phyloP scores from a whole-genome alignment of 2,113 vertebrate species.

The Aythya baeri region DNA sequence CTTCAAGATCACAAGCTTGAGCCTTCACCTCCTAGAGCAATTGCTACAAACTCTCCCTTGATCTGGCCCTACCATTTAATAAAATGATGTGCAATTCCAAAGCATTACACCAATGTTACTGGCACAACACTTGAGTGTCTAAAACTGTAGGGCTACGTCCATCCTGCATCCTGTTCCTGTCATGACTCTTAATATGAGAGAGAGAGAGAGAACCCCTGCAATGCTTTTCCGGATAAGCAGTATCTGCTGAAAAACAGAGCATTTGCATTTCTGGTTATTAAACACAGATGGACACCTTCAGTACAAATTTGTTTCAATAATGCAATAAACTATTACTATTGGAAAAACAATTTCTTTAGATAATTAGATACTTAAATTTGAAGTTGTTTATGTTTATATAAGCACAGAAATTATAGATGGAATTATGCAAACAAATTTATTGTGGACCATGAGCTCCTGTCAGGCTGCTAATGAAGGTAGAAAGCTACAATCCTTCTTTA shows the following conservation, averaged over 20 bases:
- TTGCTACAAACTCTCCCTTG: not conserved
- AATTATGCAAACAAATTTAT: constrained; percentile 55
- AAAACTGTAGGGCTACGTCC: not conserved
- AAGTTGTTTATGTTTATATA: constrained; percentile 22
- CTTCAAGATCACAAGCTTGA: not conserved
- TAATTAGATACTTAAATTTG: constrained; percentile 35
- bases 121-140: not conserved
- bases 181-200: not conserved
- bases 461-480: constrained; percentile 50
- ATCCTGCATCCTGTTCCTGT: not conserved
- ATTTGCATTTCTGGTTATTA: not conserved
- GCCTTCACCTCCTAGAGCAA: not conserved
- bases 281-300: not conserved
- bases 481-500: constrained; percentile 22
- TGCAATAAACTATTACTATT: not conserved
- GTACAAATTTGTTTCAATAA: not conserved
- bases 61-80: not conserved
- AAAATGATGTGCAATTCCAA: not conserved
- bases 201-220: not conserved
- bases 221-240: not conserved
- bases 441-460: constrained; percentile 4
- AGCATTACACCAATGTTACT: not conserved
- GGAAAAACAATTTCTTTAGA: constrained; percentile 20
- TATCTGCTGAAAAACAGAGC: not conserved
- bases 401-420: constrained; percentile 19